Conservation (phyloP, 1,140 invertebrate genomes). For the Himalopsyche phryganea region DNA sequence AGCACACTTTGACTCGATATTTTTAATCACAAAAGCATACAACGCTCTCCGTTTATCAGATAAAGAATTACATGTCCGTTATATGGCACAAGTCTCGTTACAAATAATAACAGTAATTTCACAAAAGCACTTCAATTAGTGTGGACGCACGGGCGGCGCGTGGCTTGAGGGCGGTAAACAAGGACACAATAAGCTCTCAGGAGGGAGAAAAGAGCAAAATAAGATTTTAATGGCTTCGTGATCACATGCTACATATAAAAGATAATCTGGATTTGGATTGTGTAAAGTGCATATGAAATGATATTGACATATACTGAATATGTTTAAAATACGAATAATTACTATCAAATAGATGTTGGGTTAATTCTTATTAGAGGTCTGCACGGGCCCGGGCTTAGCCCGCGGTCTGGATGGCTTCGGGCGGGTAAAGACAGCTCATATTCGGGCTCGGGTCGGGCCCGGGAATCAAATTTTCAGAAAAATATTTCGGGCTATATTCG, state of each 20-base stretch:
- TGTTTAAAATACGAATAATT: no score
- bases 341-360: no score
- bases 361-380: no score
- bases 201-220: slow-evolving; percentile 11
- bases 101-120: slow-evolving; percentile 33
- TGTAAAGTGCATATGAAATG: neutral
- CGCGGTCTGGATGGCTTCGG: no score
- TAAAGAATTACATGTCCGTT: slow-evolving; percentile 30
- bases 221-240: slow-evolving; percentile 30
- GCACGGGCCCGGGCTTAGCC: no score
- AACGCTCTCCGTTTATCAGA: slow-evolving; percentile 25
- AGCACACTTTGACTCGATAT: slow-evolving; percentile 25
- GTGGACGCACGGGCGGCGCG: slow-evolving; percentile 26
- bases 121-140: slow-evolving; percentile 33
- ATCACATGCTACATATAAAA: slow-evolving; percentile 19
- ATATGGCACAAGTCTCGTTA: slow-evolving; percentile 26
- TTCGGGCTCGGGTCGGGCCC: no score
- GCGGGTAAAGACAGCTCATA: no score
- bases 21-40: slow-evolving; percentile 30
- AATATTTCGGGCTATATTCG: no score
- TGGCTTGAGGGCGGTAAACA: neutral
- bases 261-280: slow-evolving; percentile 20
- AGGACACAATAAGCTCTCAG: neutral
- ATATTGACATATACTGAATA: no score
- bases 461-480: no score